Conservation (phyloP, 2,797 vertebrate genomes). For the Neosilurus hyrtlii region DNA sequence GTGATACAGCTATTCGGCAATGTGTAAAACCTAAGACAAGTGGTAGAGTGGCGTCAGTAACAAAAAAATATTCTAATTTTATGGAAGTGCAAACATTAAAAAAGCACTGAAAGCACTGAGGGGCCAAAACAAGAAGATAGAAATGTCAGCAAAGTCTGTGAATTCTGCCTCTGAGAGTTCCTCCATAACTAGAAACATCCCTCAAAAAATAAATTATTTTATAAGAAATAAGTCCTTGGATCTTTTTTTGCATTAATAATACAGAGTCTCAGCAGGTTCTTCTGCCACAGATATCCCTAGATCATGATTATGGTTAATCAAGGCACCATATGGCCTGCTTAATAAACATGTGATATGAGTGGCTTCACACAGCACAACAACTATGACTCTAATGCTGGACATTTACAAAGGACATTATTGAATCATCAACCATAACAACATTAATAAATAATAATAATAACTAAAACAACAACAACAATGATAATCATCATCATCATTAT, state of each 20-base stretch:
- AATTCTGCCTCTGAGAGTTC: not conserved
- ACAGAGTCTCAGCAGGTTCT: constrained; percentile 9
- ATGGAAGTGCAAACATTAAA: constrained; percentile 4
- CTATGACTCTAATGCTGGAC: not conserved
- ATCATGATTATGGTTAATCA: constrained; percentile 74
- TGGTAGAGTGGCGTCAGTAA: not conserved
- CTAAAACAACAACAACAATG: too few relatives aligned
- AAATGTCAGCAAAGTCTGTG: not conserved
- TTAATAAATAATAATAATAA: not conserved
- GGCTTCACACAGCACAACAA: constrained; percentile 56
- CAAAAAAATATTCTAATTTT: not conserved
- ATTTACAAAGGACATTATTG: not conserved
- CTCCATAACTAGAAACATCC: not conserved
- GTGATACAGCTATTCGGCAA: not conserved
- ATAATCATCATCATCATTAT: too few relatives aligned
- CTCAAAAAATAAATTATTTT: not conserved
- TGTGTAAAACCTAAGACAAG: not conserved
- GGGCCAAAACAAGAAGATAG: not conserved
- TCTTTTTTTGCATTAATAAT: constrained; percentile 1
- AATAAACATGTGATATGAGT: constrained; percentile 61
- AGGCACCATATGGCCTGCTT: constrained; percentile 65
- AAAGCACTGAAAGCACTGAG: not conserved
- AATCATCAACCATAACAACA: not conserved
- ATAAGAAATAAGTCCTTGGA: not conserved
- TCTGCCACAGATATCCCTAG: constrained; percentile 38